phyloP scores from a whole-genome alignment of 2,888 invertebrate genomes.

The Dynastes tityus region DNA sequence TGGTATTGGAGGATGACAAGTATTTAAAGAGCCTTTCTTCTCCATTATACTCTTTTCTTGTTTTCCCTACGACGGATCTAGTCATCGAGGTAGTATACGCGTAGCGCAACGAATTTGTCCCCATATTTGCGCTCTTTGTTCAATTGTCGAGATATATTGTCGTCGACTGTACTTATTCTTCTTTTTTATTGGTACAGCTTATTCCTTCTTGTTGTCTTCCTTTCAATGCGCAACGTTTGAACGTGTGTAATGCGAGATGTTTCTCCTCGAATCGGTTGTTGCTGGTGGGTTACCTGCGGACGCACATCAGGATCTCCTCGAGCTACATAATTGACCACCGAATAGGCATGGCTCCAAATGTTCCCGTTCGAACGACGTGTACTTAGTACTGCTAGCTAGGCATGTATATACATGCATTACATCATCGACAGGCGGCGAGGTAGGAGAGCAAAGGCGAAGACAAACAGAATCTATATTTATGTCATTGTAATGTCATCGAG shows the following conservation, averaged over 20 bases:
- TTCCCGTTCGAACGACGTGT: slow-evolving; percentile 50
- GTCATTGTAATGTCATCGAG: slow-evolving; percentile 70
- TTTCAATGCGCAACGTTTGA: slow-evolving; percentile 61
- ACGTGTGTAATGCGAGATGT: slow-evolving; percentile 68
- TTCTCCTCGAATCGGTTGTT: slow-evolving; percentile 57
- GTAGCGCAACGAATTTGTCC: slow-evolving; percentile 69
- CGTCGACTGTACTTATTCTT: slow-evolving; percentile 32
- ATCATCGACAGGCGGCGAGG: not conserved
- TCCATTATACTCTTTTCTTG: slow-evolving; percentile 58
- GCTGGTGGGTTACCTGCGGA: slow-evolving; percentile 55
- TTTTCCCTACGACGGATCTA: not conserved
- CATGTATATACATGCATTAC: not conserved
- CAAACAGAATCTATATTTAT: slow-evolving; percentile 69
- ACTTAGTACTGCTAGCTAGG: slow-evolving; percentile 61
- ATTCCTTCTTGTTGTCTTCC: slow-evolving; percentile 56
- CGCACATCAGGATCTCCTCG: slow-evolving; percentile 9
- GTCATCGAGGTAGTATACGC: not conserved
- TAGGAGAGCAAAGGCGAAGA: slow-evolving; percentile 61
- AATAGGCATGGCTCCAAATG: slow-evolving; percentile 66
- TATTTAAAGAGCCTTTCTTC: slow-evolving; percentile 52
- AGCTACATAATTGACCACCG: slow-evolving; percentile 62
- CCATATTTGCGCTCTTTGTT: slow-evolving; percentile 60
- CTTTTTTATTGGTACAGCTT: slow-evolving; percentile 1
- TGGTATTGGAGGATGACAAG: slow-evolving; percentile 31
- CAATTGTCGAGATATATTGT: slow-evolving; percentile 44